Percentiles rank a stretch among this genome's conserved stretches.
These are phyloP conservation scores for Perca flavescens DNA, from an alignment of 2,113 vertebrate species.

Conservation along the genomic window DNA sequence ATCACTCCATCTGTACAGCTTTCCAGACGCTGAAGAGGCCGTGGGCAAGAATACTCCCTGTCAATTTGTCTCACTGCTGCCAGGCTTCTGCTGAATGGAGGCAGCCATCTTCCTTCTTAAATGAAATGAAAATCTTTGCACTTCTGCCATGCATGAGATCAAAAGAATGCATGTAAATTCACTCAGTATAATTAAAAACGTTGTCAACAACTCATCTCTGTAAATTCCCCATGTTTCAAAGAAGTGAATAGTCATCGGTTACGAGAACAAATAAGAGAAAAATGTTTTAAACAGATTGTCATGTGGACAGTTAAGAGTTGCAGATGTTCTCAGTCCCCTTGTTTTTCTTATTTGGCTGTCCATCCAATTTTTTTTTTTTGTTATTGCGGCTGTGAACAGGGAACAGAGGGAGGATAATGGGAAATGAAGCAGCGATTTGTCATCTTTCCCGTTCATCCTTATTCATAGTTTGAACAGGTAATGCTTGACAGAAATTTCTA, in stretches of 20 bases:
- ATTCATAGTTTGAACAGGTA: slow-evolving; percentile 21
- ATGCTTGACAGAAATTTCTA: slow-evolving; percentile 17
- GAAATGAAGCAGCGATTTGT: slow-evolving; percentile 43
- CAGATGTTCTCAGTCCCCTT: slow-evolving; percentile 36
- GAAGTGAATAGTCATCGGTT: slow-evolving; percentile 19
- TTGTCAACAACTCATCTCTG: slow-evolving; percentile 34
- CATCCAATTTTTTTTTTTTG: slow-evolving; percentile 11
- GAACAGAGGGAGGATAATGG: slow-evolving; percentile 30
- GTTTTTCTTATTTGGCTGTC: slow-evolving; percentile 34
- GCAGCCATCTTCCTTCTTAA: neutral
- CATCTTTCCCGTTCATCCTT: slow-evolving; percentile 31
- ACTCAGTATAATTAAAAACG: slow-evolving; percentile 19
- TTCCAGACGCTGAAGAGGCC: slow-evolving; percentile 20
- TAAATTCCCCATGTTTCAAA: slow-evolving; percentile 47
- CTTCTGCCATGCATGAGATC: neutral
- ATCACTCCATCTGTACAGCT: slow-evolving; percentile 34
- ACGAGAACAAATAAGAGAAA: slow-evolving; percentile 48
- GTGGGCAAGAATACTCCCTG: slow-evolving; percentile 18
- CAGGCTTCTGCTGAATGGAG: slow-evolving; percentile 8
- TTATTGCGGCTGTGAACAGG: slow-evolving; percentile 18
- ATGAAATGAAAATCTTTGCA: neutral
- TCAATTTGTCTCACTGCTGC: slow-evolving; percentile 13
- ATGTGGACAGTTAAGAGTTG: slow-evolving; percentile 41
- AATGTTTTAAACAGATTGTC: slow-evolving; percentile 68
- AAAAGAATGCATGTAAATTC: slow-evolving; percentile 10